A percentile compares a stretch with the other conserved stretches of the same genome.
These are phyloP conservation scores for Melospiza melodia DNA, from an alignment of 2,113 vertebrate species.

Conservation along the genomic window DNA sequence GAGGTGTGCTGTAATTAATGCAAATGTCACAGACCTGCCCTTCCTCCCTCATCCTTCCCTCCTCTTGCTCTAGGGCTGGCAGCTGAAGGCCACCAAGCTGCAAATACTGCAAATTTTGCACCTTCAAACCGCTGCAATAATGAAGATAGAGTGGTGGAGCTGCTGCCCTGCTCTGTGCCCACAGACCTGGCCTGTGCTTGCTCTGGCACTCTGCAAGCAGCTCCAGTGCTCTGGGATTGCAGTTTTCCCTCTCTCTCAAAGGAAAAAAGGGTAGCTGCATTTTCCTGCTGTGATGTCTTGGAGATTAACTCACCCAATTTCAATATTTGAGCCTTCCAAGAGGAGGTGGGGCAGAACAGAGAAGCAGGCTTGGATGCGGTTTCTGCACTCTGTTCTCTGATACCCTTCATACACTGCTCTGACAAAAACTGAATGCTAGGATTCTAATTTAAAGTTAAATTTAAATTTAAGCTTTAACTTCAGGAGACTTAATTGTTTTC, in stretches of 20 bases:
- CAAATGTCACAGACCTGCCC: neutral
- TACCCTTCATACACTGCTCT: rapidly evolving
- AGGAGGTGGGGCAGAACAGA: neutral
- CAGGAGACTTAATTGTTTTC: neutral
- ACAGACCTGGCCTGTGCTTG: too few relatives aligned
- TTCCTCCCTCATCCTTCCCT: neutral
- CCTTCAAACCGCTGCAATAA: rapidly evolving
- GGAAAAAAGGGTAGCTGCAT: neutral
- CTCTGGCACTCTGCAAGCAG: rapidly evolving
- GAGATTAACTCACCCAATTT: neutral
- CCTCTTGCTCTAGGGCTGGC: rapidly evolving
- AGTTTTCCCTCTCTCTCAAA: neutral
- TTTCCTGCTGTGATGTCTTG: neutral
- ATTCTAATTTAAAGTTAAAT: neutral
- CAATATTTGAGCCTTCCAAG: neutral
- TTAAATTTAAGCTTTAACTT: neutral
- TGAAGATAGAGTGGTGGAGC: rapidly evolving
- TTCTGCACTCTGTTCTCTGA: neutral
- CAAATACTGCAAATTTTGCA: rapidly evolving
- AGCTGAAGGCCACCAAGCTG: neutral
- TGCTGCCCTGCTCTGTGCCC: neutral
- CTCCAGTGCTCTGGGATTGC: rapidly evolving
- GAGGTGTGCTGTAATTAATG: neutral
- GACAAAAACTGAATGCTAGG: neutral
- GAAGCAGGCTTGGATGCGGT: rapidly evolving